A percentile compares a stretch with the other conserved stretches of the same genome.
Evolutionary conservation across 2,113 vertebrate species (phyloP).

Genomic region (Daboia siamensis): DNA sequence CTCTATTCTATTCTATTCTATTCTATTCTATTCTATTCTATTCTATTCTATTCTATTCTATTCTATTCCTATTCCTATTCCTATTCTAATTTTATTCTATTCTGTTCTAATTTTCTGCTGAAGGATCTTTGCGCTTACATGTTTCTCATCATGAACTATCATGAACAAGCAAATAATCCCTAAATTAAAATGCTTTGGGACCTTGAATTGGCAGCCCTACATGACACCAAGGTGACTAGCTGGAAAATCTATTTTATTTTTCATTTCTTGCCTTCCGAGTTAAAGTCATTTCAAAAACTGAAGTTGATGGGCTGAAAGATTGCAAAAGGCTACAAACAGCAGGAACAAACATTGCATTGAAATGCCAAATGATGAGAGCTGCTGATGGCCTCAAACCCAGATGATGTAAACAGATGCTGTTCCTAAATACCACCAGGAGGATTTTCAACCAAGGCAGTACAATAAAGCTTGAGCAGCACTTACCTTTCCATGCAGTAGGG

Average conservation of each 20-base stretch:
- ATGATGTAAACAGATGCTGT: neutral
- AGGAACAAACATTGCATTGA: neutral
- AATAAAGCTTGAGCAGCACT: neutral
- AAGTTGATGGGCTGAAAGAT: neutral
- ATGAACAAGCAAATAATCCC: constrained; percentile 17
- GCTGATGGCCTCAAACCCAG: neutral
- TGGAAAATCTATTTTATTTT: constrained; percentile 39
- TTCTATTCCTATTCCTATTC: no score
- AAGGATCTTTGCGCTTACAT: neutral
- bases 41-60: no score
- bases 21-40: no score
- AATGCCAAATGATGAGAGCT: neutral
- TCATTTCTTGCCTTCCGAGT: constrained; percentile 1
- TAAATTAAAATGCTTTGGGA: constrained; percentile 15
- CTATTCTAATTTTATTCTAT: no score
- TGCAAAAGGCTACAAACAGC: neutral
- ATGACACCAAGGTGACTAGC: constrained; percentile 29
- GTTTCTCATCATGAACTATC: neutral
- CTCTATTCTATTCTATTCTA: no score
- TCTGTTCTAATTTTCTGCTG: neutral
- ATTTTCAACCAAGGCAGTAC: neutral
- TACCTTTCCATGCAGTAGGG: neutral
- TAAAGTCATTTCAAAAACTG: constrained; percentile 12
- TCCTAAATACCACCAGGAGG: neutral
- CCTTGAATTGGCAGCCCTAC: constrained; percentile 18